phyloP scores from a whole-genome alignment of 2,113 vertebrate species.

The Osmerus eperlanus region DNA sequence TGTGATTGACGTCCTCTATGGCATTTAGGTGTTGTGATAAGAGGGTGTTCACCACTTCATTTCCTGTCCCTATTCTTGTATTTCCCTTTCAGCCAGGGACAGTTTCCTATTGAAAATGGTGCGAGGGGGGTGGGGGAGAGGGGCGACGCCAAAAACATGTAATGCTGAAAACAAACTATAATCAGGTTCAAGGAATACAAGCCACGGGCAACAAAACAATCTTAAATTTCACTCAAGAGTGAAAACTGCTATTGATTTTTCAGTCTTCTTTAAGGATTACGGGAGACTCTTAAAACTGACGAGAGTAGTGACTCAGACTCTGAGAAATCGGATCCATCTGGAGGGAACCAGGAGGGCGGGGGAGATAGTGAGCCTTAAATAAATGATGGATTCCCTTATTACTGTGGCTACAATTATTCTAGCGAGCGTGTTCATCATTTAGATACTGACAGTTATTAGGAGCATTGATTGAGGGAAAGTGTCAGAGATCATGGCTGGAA shows the following conservation, averaged over 20 bases:
- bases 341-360: slow-evolving; percentile 24
- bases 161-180: not conserved
- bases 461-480: slow-evolving; percentile 38
- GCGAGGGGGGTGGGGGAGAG: not conserved
- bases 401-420: slow-evolving; percentile 27
- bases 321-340: slow-evolving; percentile 32
- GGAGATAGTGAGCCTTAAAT: slow-evolving; percentile 37
- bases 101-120: slow-evolving; percentile 14
- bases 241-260: not conserved
- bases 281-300: too few species aligned
- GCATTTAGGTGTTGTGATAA: slow-evolving; percentile 41
- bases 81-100: slow-evolving; percentile 44
- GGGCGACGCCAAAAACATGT: too few species aligned
- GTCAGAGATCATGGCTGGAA: too few species aligned
- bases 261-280: not conserved
- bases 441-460: slow-evolving; percentile 36
- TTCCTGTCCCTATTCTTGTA: slow-evolving; percentile 55
- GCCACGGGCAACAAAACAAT: not conserved
- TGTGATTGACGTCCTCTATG: slow-evolving; percentile 13
- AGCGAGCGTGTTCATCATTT: slow-evolving; percentile 32
- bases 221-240: not conserved
- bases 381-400: slow-evolving; percentile 31
- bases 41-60: slow-evolving; percentile 53
- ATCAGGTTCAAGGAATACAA: not conserved
- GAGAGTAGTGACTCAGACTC: too few species aligned